phyloP scores from a whole-genome alignment of 2,113 vertebrate genomes.

The Cyanistes caeruleus region DNA sequence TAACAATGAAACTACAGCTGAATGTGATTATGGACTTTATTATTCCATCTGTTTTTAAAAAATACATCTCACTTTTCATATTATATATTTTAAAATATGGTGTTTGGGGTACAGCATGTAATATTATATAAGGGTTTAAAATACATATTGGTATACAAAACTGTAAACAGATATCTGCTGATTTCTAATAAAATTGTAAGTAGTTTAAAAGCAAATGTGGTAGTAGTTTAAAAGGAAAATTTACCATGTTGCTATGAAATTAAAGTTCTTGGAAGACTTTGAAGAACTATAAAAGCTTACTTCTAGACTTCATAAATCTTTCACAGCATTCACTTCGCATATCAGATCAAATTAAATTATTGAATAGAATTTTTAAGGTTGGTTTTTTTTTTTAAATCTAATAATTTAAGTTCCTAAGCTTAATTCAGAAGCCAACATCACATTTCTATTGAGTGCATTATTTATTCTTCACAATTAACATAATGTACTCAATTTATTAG shows the following conservation, averaged over 20 bases:
- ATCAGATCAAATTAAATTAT: background rate
- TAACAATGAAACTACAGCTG: background rate
- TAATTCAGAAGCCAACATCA: background rate
- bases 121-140: background rate
- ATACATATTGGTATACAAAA: background rate
- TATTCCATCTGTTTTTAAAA: background rate
- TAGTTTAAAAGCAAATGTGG: background rate
- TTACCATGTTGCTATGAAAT: background rate
- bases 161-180: background rate
- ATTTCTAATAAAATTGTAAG: background rate
- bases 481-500: fast-evolving
- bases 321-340: background rate
- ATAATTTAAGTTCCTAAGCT: background rate
- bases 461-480: background rate
- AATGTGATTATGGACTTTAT: background rate
- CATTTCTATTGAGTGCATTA: background rate
- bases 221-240: too few relatives aligned
- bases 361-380: background rate
- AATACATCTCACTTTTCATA: background rate
- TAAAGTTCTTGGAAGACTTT: background rate
- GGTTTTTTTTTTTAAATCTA: background rate
- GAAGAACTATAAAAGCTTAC: background rate
- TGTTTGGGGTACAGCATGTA: background rate
- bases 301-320: background rate
- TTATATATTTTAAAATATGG: fast-evolving